Evolutionary conservation across 2,113 vertebrate genomes (phyloP), one percentile per base, ranked within the genome.

Genomic region (Tenrec ecaudatus): DNA sequence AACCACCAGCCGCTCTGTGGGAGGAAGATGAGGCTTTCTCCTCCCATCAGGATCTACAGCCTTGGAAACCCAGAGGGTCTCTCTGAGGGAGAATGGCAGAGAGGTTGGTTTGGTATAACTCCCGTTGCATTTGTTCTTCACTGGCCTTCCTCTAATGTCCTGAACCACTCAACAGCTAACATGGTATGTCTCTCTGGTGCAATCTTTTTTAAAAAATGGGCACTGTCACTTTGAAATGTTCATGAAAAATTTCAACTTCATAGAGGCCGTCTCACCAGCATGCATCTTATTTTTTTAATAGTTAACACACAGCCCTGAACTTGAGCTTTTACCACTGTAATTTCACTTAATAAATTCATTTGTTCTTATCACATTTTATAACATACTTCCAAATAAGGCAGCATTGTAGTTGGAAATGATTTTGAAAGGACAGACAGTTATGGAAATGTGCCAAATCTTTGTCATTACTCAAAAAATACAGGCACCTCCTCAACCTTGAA

Each of bases 221-320:
- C 36, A 78, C 2, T 6, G 2, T 82, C 27, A 75, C 38, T 57
- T 20, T 87, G 58, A 90, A 53, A 87, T 14, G 17, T 7, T 86
- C 15, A 14, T 76, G 60, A 89, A 77, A 95, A 90, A 82, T n/a
- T 81, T 81, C n/a, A 15, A 62, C 40, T 73, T 29, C 15, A 29
- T 14, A 58, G 23, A 82, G 8, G 85, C 58, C 33, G 8, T 60
- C 80, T 77, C 27, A 38, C 31, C 5, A 62, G 36, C 58, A 85
- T 16, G 47, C 14, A 81, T 47, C 47, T 62, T 53, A 53, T 53
- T 53, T 91, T 36, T 16, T 87, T 91, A 62, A 53, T 12, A 76
- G 82, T 91, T 68, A 82, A 88, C 60, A 85, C 31, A 5, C 12
- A 22, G 17, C 19, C 43, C 71, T 87, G 53, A 82, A n/a, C 57